These are phyloP conservation scores for Hirtodrosophila trivittata DNA, from an alignment of 2,888 invertebrate genomes.

Conservation along the genomic window DNA sequence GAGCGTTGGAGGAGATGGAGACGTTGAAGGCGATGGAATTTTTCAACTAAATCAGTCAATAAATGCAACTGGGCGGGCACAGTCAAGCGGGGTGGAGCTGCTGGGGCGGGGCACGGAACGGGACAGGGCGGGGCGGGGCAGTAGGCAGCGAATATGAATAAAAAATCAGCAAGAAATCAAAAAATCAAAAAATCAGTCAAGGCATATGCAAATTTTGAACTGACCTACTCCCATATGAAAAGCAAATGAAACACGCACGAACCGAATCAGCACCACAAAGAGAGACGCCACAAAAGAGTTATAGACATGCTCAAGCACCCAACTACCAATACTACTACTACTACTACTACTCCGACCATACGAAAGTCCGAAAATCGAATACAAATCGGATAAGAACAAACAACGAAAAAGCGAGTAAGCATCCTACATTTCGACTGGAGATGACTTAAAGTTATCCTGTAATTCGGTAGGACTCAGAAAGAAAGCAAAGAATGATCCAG, in stretches of 20 bases:
- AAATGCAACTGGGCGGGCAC: slow-evolving; percentile 63
- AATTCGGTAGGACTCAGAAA: too few relatives aligned
- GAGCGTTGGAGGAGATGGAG: too few relatives aligned
- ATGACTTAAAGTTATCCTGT: too few relatives aligned
- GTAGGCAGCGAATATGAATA: slow-evolving; percentile 67
- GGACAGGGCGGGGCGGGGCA: not conserved
- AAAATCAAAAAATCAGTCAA: slow-evolving; percentile 58
- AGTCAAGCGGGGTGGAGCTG: not conserved
- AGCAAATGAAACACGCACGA: slow-evolving; percentile 60
- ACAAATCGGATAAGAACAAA: slow-evolving; percentile 17
- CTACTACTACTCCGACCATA: too few relatives aligned
- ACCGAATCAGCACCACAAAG: slow-evolving; percentile 25
- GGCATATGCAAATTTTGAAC: slow-evolving; percentile 81
- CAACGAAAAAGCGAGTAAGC: not conserved
- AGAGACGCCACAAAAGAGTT: slow-evolving; percentile 36
- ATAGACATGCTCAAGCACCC: slow-evolving; percentile 17
- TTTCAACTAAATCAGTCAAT: slow-evolving; percentile 45
- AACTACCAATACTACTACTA: too few relatives aligned
- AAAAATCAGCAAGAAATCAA: slow-evolving; percentile 70
- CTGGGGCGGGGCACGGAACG: not conserved
- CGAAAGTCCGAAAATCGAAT: slow-evolving; percentile 35
- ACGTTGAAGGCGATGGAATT: slow-evolving; percentile 12
- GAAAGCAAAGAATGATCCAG: too few relatives aligned
- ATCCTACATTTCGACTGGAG: too few relatives aligned
- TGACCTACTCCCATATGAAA: slow-evolving; percentile 79